Evolutionary conservation across 2,888 invertebrate species (phyloP).

Genomic region (Drosophila kambysellisi): DNA sequence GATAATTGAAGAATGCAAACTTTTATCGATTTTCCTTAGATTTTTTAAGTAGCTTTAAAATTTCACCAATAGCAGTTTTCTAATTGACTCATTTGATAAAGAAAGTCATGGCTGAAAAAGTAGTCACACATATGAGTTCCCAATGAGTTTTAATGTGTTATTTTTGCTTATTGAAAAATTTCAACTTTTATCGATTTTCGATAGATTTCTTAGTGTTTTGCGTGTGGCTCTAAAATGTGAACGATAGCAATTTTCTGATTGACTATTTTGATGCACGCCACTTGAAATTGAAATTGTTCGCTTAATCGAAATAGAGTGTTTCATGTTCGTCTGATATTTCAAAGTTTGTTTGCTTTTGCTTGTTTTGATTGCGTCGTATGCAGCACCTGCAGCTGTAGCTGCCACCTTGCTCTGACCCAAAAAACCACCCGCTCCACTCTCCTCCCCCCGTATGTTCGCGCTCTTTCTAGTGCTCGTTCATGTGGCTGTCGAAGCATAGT

Average conservation of each 20-base stretch:
- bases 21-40: not conserved
- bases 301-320: conserved; percentile 46
- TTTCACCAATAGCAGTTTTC: not conserved
- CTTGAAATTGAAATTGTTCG: not conserved
- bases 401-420: conserved; percentile 4
- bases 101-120: not conserved
- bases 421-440: not conserved
- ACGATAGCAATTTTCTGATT: not conserved
- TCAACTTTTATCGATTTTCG: not conserved
- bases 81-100: not conserved
- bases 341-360: conserved; percentile 27
- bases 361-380: conserved; percentile 75
- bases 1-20: not conserved
- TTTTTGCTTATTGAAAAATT: not conserved
- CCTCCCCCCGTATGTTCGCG: conserved; percentile 15
- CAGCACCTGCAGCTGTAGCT: conserved; percentile 66
- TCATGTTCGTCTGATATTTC: conserved; percentile 16
- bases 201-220: not conserved
- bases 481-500: conserved; percentile 82
- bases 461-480: conserved; percentile 64
- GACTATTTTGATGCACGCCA: not conserved
- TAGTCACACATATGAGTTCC: not conserved
- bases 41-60: not conserved
- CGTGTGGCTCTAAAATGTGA: not conserved
- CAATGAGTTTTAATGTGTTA: not conserved